phyloP scores from a whole-genome alignment of 2,888 invertebrate genomes.

The Latheticus oryzae region DNA sequence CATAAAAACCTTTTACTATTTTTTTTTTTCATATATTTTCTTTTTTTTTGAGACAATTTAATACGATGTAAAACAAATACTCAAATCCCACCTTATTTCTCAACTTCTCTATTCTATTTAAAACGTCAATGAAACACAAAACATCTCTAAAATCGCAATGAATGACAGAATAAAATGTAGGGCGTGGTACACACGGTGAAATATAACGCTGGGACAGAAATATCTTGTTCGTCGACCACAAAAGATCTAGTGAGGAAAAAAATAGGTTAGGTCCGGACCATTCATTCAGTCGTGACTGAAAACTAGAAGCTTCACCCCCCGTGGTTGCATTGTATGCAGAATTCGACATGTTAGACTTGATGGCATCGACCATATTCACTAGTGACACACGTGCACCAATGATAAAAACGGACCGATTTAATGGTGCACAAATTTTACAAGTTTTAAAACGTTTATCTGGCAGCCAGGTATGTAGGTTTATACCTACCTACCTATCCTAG shows the following conservation, averaged over 20 bases:
- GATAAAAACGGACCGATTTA: conserved; percentile 41
- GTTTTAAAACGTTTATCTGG: conserved; percentile 54
- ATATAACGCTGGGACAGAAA: conserved; percentile 64
- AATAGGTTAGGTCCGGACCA: conserved; percentile 63
- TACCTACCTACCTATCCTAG: conserved; percentile 49
- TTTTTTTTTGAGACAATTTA: background rate
- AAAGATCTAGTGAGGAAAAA: conserved; percentile 55
- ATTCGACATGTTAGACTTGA: conserved; percentile 44
- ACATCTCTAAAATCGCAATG: conserved; percentile 57
- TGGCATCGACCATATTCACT: conserved; percentile 46
- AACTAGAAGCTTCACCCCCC: conserved; percentile 65
- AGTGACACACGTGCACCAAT: conserved; percentile 47
- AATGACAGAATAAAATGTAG: conserved; percentile 63
- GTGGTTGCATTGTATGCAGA: conserved; percentile 60
- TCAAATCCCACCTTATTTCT: too few relatives aligned
- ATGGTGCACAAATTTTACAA: conserved; percentile 51
- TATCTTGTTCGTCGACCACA: conserved; percentile 64
- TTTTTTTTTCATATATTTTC: conserved; percentile 13
- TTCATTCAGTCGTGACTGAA: conserved; percentile 64
- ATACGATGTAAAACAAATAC: too few relatives aligned
- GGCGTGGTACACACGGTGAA: conserved; percentile 63
- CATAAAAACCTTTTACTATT: conserved; percentile 6
- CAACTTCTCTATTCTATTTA: too few relatives aligned
- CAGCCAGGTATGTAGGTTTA: conserved; percentile 50
- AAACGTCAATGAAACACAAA: conserved; percentile 49